Evolutionary conservation across 2,113 vertebrate species (phyloP).

Genomic region (Thryonomys swinderianus): DNA sequence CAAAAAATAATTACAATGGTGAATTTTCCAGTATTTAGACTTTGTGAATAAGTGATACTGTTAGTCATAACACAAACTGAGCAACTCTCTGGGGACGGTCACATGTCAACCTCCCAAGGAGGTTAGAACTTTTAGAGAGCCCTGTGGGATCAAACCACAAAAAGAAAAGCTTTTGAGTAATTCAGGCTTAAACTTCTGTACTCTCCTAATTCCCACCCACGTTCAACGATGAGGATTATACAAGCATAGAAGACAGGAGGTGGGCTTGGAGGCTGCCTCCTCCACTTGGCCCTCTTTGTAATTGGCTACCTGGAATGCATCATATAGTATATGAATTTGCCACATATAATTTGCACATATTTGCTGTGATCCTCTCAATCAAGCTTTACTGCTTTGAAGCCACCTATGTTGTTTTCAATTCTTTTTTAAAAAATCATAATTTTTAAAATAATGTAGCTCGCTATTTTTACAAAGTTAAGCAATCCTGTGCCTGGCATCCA

Average conservation of each 20-base stretch:
- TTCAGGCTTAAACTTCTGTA: not conserved
- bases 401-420: not conserved
- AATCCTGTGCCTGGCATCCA: not conserved
- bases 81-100: not conserved
- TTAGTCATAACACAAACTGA: constrained; percentile 18
- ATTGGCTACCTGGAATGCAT: not conserved
- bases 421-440: not conserved
- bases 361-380: not conserved
- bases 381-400: not conserved
- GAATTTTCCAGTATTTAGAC: not conserved
- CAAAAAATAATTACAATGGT: not conserved
- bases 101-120: not conserved
- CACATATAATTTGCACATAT: constrained; percentile 13
- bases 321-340: constrained; percentile 10
- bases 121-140: not conserved
- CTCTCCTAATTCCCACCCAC: not conserved
- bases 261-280: not conserved
- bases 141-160: not conserved
- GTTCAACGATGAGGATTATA: not conserved
- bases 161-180: constrained; percentile 10
- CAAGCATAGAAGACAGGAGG: not conserved
- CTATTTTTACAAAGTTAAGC: not conserved
- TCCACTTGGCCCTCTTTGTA: not conserved
- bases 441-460: constrained; percentile 26
- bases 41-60: not conserved